Evolutionary conservation across 2,113 vertebrate species (phyloP), one percentile per base, ranked within the genome.

Genomic region (Anarrhichthys ocellatus): DNA sequence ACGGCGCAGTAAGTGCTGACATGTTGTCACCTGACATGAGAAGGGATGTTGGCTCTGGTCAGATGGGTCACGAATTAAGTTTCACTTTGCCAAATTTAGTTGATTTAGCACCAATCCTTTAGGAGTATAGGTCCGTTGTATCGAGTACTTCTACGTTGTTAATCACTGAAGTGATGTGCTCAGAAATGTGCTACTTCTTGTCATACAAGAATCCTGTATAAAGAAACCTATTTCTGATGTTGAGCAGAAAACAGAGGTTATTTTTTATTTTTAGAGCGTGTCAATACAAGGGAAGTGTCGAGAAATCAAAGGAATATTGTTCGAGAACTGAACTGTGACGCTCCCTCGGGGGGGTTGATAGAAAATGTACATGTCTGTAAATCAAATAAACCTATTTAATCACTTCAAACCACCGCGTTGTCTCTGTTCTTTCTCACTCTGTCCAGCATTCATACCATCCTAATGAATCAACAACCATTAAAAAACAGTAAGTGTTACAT

Each of bases 181-280:
- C 75, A 95, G 93, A 95, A 59, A 93, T 92, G 87, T 93, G 48
- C 90, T 95, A 94, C 96, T 98, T 99, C 98, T 99, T 99, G 98
- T 99, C 95, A 96, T 98, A 98, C 98, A 99, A 99, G 98, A 98
- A 94, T 95, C 81, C 71, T 97, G 94, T 96, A 95, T 94, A 97
- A 96, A 95, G 93, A 73, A 86, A 91, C 90, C 87, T 95, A 96
- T 97, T 98, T 98, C 97, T 98, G 97, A 97, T 96, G 95, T 97
- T 95, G 94, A 96, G 93, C 97, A 98, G 95, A 95, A 96, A 95
- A 91, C 86, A 94, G 96, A 96, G 88, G 95, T 95, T 96, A 95
- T 97, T 58, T 98, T 98, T 98, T 97, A 97, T 98, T 98, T 99
- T 97, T 97, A 97, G 96, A 96, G 95, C 95, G 90, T 90, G 92